These are phyloP conservation scores for Dipodomys spectabilis DNA, from an alignment of 2,113 vertebrate genomes.

Conservation along the genomic window DNA sequence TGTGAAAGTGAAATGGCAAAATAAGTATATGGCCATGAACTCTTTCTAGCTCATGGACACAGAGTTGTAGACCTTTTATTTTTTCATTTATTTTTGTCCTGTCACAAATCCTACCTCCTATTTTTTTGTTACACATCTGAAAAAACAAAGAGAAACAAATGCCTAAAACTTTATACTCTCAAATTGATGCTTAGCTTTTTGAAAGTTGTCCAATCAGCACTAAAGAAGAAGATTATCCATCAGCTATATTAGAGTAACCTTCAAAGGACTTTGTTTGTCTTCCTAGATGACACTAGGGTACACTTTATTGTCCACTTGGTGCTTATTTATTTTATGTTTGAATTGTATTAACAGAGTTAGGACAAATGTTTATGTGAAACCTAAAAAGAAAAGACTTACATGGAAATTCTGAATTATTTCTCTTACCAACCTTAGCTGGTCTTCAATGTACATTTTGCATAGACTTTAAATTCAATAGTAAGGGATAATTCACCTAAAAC, in stretches of 20 bases:
- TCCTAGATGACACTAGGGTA: not conserved
- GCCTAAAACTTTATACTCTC: not conserved
- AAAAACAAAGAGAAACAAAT: not conserved
- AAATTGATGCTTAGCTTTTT: not conserved
- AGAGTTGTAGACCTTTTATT: not conserved
- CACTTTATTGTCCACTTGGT: not conserved
- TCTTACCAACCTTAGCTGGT: not conserved
- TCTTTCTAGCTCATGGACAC: not conserved
- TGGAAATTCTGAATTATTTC: constrained; percentile 44
- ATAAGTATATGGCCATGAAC: not conserved
- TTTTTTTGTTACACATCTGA: not conserved
- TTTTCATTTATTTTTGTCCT: not conserved
- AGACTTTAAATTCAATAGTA: constrained; percentile 38
- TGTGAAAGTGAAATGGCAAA: constrained; percentile 5
- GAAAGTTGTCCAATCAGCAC: not conserved
- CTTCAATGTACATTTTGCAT: constrained; percentile 38
- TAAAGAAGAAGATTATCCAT: not conserved
- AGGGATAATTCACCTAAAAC: constrained; percentile 14
- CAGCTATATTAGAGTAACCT: not conserved
- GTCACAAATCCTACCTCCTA: not conserved
- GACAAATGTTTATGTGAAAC: not conserved
- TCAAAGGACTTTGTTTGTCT: not conserved
- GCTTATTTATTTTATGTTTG: not conserved
- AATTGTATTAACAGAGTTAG: not conserved
- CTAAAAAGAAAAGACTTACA: not conserved